Percentiles rank a stretch among this genome's conserved stretches.
phyloP scores from a whole-genome alignment of 2,888 invertebrate genomes.

The Sussaba pulchella region DNA sequence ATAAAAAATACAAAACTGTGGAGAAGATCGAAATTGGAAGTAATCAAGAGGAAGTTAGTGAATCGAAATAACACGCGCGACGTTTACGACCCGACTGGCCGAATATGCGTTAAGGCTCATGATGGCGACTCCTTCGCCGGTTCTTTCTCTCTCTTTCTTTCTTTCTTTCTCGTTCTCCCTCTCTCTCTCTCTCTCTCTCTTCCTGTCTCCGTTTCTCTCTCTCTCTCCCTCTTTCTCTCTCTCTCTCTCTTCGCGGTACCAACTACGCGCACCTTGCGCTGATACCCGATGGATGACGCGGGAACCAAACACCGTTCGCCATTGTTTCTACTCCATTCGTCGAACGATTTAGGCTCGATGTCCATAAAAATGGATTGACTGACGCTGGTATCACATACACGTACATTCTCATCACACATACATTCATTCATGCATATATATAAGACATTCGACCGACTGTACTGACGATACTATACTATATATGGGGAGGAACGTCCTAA shows the following conservation, averaged over 20 bases:
- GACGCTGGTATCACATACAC: constrained; percentile 6
- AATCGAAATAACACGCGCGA: constrained; percentile 46
- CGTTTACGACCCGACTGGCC: constrained; percentile 55
- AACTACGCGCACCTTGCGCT: constrained; percentile 44
- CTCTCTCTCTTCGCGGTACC: constrained; percentile 9
- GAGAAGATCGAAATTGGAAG: too few species aligned
- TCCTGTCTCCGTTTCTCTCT: too few species aligned
- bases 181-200: constrained; percentile 41
- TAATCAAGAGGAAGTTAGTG: too few species aligned
- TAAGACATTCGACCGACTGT: too few species aligned
- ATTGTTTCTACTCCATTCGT: constrained; percentile 75
- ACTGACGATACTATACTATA: too few species aligned
- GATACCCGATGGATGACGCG: constrained; percentile 58
- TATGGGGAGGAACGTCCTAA: too few species aligned
- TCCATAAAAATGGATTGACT: constrained; percentile 73
- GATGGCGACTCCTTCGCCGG: constrained; percentile 22
- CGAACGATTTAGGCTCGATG: constrained; percentile 79
- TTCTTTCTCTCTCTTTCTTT: constrained; percentile 37
- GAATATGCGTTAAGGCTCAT: constrained; percentile 24
- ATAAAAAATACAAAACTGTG: not conserved
- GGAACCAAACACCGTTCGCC: constrained; percentile 67
- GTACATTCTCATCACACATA: too few species aligned
- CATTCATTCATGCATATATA: too few species aligned
- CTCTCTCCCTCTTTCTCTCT: too few species aligned
- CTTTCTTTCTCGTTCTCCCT: constrained; percentile 36